These are phyloP conservation scores for Drosophila differens DNA, from an alignment of 2,888 invertebrate species.

Conservation along the genomic window DNA sequence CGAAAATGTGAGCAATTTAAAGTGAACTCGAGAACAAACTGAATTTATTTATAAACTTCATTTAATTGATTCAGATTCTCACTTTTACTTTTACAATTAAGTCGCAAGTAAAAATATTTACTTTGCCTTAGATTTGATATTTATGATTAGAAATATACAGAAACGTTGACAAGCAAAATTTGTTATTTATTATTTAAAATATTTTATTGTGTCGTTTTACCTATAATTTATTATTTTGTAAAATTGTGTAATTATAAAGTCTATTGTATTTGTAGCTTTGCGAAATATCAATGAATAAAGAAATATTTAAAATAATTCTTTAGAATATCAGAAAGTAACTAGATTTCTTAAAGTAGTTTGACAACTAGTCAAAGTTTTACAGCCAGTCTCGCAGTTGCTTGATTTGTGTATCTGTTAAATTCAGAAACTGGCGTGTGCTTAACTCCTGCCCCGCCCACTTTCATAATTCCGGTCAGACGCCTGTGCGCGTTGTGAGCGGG, in stretches of 20 bases:
- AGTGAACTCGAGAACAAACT: background rate
- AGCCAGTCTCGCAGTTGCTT: constrained; percentile 14
- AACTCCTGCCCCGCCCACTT: constrained; percentile 30
- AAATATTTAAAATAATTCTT: background rate
- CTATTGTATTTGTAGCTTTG: too few relatives aligned
- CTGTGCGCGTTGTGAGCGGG: constrained; percentile 11
- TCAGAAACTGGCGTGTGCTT: constrained; percentile 9
- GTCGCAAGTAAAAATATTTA: background rate
- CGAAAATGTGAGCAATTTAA: background rate
- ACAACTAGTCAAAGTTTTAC: background rate
- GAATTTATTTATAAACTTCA: background rate
- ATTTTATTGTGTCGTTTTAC: background rate
- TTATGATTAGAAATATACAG: background rate
- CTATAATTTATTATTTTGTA: background rate
- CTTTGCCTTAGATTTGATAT: background rate
- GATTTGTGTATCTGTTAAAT: constrained; percentile 42
- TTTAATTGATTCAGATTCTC: background rate
- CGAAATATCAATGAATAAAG: background rate
- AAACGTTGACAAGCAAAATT: background rate
- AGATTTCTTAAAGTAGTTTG: background rate
- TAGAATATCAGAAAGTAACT: background rate
- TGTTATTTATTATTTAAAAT: background rate
- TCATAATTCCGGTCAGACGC: constrained; percentile 49
- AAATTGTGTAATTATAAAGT: background rate
- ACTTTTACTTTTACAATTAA: background rate